A percentile compares a stretch with the other conserved stretches of the same genome.
Evolutionary conservation across 2,797 vertebrate genomes (phyloP).

Genomic region (Characodon lateralis): DNA sequence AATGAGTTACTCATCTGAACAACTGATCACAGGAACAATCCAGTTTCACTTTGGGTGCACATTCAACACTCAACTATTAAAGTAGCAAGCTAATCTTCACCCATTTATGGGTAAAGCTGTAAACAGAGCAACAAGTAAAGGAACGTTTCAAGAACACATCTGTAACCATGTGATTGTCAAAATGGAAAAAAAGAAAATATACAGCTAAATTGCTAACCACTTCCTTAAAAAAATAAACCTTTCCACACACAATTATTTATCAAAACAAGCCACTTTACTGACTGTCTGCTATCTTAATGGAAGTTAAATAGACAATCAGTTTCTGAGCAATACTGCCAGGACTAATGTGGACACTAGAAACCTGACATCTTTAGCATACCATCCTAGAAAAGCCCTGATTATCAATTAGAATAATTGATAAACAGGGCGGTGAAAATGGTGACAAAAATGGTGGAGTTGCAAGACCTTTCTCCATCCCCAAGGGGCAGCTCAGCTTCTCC

Average conservation of each 20-base stretch:
- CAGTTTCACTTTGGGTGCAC: not conserved
- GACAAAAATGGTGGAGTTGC: not conserved
- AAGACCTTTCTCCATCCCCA: not conserved
- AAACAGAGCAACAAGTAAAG: not conserved
- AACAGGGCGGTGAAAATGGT: too few relatives aligned
- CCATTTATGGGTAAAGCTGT: not conserved
- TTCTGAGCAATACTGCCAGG: not conserved
- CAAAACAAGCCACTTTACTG: not conserved
- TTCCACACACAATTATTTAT: too few relatives aligned
- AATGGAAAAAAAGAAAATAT: too few relatives aligned
- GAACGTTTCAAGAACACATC: not conserved
- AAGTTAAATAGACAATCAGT: not conserved
- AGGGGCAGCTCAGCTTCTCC: too few relatives aligned
- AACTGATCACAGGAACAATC: not conserved
- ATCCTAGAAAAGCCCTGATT: too few relatives aligned
- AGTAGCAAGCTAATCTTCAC: not conserved
- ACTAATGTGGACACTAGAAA: not conserved
- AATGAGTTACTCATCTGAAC: not conserved
- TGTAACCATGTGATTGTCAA: not conserved
- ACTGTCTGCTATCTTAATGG: not conserved
- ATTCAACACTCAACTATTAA: not conserved
- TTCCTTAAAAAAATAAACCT: too few relatives aligned
- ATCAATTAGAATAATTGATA: too few relatives aligned
- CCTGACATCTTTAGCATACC: too few relatives aligned
- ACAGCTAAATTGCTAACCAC: too few relatives aligned